These are phyloP conservation scores for Lepidocyrtoides sp. DNA, from an alignment of 2,888 invertebrate species.

Conservation along the genomic window DNA sequence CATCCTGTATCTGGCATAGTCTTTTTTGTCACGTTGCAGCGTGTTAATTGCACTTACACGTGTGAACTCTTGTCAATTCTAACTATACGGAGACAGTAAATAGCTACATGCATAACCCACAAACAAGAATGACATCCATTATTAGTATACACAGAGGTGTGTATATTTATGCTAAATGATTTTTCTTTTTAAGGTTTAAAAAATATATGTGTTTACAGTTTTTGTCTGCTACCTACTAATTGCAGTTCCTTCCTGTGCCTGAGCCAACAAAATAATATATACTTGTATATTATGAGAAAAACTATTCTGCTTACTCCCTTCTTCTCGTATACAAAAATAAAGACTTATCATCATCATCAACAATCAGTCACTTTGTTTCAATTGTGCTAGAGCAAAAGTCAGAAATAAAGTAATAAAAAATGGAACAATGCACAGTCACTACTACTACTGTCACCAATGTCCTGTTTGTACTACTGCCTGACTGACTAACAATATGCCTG, in stretches of 20 bases:
- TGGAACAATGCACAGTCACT: background rate
- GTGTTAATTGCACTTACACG: constrained; percentile 29
- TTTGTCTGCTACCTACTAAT: background rate
- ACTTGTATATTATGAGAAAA: background rate
- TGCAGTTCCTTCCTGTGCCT: constrained; percentile 31
- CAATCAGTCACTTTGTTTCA: background rate
- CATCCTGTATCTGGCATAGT: background rate
- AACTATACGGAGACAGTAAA: background rate
- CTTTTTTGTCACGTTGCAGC: background rate
- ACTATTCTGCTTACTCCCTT: background rate
- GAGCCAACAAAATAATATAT: background rate
- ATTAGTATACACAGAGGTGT: background rate
- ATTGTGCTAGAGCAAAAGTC: background rate
- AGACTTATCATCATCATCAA: no score
- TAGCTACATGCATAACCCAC: background rate
- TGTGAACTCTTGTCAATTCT: constrained; percentile 38
- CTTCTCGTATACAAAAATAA: no score
- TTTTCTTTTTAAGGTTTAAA: constrained; percentile 39
- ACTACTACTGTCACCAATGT: background rate
- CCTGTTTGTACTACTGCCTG: background rate
- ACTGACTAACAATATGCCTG: background rate
- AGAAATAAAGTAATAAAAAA: background rate
- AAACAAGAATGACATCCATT: constrained; percentile 35
- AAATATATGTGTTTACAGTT: constrained; percentile 29
- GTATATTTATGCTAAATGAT: no score